These are phyloP conservation scores for Virgularia gustaviana DNA, from an alignment of 92 coral and sea anemone species.

Conservation along the genomic window DNA sequence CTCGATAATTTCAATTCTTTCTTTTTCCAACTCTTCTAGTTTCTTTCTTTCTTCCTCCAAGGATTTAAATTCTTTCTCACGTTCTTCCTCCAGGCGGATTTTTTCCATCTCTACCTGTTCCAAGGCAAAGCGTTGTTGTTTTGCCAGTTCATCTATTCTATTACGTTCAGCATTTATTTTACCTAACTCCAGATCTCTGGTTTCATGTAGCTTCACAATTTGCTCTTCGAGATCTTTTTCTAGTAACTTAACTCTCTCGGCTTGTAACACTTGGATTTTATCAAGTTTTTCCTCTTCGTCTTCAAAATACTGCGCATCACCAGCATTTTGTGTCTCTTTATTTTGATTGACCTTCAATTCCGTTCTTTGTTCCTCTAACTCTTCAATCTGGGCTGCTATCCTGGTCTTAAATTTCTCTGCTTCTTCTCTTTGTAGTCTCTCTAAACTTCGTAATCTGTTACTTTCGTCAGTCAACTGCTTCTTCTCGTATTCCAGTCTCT, in stretches of 20 bases:
- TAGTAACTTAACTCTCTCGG: slow-evolving; percentile 73
- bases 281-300: slow-evolving; percentile 80
- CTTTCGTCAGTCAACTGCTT: slow-evolving; percentile 86
- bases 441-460: slow-evolving; percentile 70
- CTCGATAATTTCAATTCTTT: slow-evolving; percentile 74
- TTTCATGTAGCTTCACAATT: slow-evolving; percentile 83
- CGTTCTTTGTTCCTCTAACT: slow-evolving; percentile 78
- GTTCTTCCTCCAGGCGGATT: slow-evolving; percentile 76
- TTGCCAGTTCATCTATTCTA: slow-evolving; percentile 70
- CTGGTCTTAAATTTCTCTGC: slow-evolving; percentile 85
- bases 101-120: slow-evolving; percentile 77
- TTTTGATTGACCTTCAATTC: slow-evolving; percentile 68
- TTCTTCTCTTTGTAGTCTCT: slow-evolving; percentile 79
- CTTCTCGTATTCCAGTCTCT: slow-evolving; percentile 82
- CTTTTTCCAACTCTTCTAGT: slow-evolving; percentile 66
- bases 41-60: slow-evolving; percentile 79
- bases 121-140: slow-evolving; percentile 75
- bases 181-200: slow-evolving; percentile 70
- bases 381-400: slow-evolving; percentile 88
- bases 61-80: slow-evolving; percentile 67
- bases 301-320: slow-evolving; percentile 66
- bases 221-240: slow-evolving; percentile 95
- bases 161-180: slow-evolving; percentile 83
- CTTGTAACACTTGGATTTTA: slow-evolving; percentile 81
- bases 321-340: slow-evolving; percentile 71